Conservation (phyloP, 1,140 invertebrate genomes). For the Ceratosolen fusciceps region DNA sequence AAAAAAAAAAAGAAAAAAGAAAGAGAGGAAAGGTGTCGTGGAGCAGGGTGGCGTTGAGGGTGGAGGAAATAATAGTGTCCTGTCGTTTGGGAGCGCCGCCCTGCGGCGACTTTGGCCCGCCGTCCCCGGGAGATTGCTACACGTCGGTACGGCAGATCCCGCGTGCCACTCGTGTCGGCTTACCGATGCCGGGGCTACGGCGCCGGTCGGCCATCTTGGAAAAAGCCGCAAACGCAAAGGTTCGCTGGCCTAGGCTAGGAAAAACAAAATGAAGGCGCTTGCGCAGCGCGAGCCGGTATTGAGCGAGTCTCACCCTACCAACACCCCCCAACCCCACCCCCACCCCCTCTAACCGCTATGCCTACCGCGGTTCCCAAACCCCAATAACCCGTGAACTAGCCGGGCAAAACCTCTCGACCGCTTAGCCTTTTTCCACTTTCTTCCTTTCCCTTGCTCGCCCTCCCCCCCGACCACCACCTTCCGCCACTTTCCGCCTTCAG, state of each 20-base stretch:
- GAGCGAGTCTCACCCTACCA: slow-evolving; percentile 61
- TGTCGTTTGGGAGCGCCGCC: slow-evolving; percentile 54
- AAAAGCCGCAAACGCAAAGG: slow-evolving; percentile 52
- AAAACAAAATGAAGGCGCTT: slow-evolving; percentile 71
- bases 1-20: background rate
- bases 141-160: slow-evolving; percentile 59
- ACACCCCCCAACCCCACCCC: background rate
- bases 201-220: slow-evolving; percentile 64
- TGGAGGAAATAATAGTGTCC: no score
- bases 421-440: no score
- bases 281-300: slow-evolving; percentile 64
- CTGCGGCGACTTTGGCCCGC: slow-evolving; percentile 44
- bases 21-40: background rate
- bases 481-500: background rate
- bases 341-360: background rate
- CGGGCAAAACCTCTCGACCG: no score
- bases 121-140: slow-evolving; percentile 38
- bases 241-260: slow-evolving; percentile 54
- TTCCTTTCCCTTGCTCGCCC: background rate
- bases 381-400: no score
- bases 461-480: background rate
- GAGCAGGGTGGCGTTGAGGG: background rate
- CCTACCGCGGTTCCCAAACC: no score
- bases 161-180: background rate
- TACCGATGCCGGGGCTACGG: slow-evolving; percentile 34